Percentiles rank a stretch among this genome's conserved stretches.
phyloP scores from a whole-genome alignment of 2,888 invertebrate genomes.

The Onthophagus sagittarius region DNA sequence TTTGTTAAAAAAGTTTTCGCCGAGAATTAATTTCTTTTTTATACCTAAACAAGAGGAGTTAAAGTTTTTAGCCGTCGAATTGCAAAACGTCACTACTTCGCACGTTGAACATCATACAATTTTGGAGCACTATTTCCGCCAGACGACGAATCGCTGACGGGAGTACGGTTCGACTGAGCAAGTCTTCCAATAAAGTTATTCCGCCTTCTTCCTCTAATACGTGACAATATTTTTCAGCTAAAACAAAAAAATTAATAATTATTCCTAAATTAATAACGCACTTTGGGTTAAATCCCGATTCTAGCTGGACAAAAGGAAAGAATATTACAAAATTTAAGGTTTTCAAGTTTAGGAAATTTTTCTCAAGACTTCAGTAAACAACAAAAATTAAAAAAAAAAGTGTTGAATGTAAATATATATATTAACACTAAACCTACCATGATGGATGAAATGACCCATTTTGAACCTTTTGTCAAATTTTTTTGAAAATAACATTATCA shows the following conservation, averaged over 20 bases:
- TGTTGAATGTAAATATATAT: too few species aligned
- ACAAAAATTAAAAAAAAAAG: too few species aligned
- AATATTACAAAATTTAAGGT: not conserved
- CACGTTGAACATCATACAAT: constrained; percentile 51
- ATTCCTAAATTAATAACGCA: not conserved
- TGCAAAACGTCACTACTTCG: constrained; percentile 6
- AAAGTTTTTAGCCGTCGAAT: constrained; percentile 23
- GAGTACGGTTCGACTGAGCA: constrained; percentile 61
- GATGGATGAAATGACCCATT: too few species aligned
- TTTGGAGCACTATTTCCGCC: constrained; percentile 63
- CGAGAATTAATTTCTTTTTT: not conserved
- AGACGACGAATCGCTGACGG: constrained; percentile 66
- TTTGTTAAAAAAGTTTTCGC: not conserved
- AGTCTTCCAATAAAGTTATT: constrained; percentile 63
- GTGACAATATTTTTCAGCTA: constrained; percentile 89
- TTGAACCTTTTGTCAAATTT: too few species aligned
- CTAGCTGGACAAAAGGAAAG: too few species aligned
- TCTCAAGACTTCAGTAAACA: too few species aligned
- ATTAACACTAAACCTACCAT: too few species aligned
- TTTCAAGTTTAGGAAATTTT: too few species aligned
- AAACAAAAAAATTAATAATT: constrained; percentile 27
- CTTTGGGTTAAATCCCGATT: too few species aligned
- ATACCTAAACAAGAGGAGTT: not conserved
- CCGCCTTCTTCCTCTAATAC: constrained; percentile 87
- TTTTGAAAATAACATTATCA: too few species aligned